These are phyloP conservation scores for Rotaria magnacalcarata DNA, from an alignment of 2,888 invertebrate genomes.

Conservation along the genomic window DNA sequence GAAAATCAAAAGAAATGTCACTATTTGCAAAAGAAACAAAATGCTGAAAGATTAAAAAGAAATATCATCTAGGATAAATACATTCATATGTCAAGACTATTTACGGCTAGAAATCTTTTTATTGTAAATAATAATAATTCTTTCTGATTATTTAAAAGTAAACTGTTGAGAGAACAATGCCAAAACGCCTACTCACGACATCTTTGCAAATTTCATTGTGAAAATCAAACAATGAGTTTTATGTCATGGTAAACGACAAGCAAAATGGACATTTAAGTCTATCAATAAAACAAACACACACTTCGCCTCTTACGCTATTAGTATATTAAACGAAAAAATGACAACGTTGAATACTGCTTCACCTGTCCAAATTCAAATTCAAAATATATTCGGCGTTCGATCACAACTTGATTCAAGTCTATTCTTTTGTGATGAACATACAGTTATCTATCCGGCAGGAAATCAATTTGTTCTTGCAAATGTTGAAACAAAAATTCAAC, in stretches of 20 bases:
- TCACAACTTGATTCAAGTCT: constrained; percentile 3
- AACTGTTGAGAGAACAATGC: background rate
- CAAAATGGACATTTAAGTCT: background rate
- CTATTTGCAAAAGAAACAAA: too few species aligned
- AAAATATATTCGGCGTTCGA: constrained; percentile 19
- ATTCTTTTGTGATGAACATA: constrained; percentile 3
- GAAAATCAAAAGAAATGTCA: too few species aligned
- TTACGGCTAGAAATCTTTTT: too few species aligned
- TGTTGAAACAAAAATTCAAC: constrained; percentile 30
- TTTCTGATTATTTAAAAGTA: too few species aligned
- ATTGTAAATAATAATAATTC: too few species aligned
- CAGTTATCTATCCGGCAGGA: constrained; percentile 16
- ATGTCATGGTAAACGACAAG: background rate
- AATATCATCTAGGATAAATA: too few species aligned
- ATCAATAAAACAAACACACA: background rate
- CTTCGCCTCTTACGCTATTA: background rate
- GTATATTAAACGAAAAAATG: background rate
- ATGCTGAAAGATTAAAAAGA: too few species aligned
- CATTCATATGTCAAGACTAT: too few species aligned
- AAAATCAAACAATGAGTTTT: background rate
- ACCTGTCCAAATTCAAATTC: background rate
- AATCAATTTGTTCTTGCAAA: constrained; percentile 16
- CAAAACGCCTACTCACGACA: background rate
- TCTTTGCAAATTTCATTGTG: background rate
- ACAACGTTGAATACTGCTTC: background rate